Evolutionary conservation across 1,140 invertebrate species (phyloP), one percentile per base, ranked within the genome.

Genomic region (Limonius californicus): DNA sequence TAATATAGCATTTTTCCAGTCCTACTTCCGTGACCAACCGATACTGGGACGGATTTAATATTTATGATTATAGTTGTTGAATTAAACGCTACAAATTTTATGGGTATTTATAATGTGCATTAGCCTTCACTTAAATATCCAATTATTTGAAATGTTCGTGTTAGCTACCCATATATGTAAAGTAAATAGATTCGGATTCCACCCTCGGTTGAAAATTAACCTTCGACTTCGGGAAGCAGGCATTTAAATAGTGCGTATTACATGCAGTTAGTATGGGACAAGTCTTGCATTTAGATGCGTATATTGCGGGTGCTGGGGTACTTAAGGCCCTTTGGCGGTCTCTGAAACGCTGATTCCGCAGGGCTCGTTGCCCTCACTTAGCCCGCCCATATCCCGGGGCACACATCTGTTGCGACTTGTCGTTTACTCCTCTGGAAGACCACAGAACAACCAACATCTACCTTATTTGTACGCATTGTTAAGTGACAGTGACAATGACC

Each of bases 261-360:
- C 45, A 53, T 35, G 59, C 59, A 57, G 30, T 50, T 50, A 50
- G 45, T 50, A 50, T 50, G 54, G 21, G 43, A 23, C 35, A 39
- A 43, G 59, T 59, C 64, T 66, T 66, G 64, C 64, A 66, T 66
- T 66, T 66, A 66, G 55, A 66, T 43, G 56, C 53, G 20, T 57
- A 61, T 53, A 53, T 58, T 53, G 59, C 23, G 39, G 53, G 53
- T 53, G 59, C 23, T 56, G 53, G 15, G 27, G 53, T 32, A 55
- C 21, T 59, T 59, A 47, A 19, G 42, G 39, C 39, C 57, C 43
- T 59, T 57, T 59, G 39, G 39, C 57, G 39, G 39, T 43, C 39
- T 32, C 57, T 14, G 27, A 59, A 59, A 59, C 16, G 57, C 57
- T 59, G 57, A 59, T 20, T 47, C 23, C 30, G 39, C 56, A 43